Evolutionary conservation across 2,888 invertebrate species (phyloP), one percentile per base, ranked within the genome.

Genomic region (Epistrophe eligans): DNA sequence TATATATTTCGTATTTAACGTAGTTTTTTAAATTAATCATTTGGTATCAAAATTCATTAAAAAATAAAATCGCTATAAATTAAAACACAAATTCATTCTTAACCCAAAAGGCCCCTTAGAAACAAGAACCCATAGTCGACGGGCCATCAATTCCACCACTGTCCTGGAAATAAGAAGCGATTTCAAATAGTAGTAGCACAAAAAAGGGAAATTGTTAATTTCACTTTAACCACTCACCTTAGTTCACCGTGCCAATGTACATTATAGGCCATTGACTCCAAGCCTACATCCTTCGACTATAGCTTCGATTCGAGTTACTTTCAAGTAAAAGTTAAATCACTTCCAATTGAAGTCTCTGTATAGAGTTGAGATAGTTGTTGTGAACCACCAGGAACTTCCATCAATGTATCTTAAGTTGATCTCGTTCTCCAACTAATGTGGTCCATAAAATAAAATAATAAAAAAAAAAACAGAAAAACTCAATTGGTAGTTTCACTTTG

Each of bases 291-390:
- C 67, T 52, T 52, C 8, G 8, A 15, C 55, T 24, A 24, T 24
- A 28, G 10, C 35, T 50, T 11, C 13, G 5, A 35, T 50, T 24
- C 50, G 5, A 67, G 50, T 35, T 67, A 67, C 67, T 50, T 67
- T 50, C 55, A 76, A 80, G 79, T 84, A 84, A 84, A 84, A 84
- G 84, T 84, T 64, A 79, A 80, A 80, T 80, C 40, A 80, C 71
- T 32, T 1, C 15, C n/a, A 40, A 15, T 55, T 10, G n/a, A 66
- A 57, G 35, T 80, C 24, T 35, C 58, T 38, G 38, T 15, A 8
- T 28, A n/a, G 15, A 62, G 38, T 62, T 62, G 40, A 40, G 57
- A 57, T 28, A 40, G 52, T 45, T 60, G 79, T 3, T 24, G 1
- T 24, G 1, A 1, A 24, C 24, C 76, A 79, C 40, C 77, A 77